These are phyloP conservation scores for Tipula lateralis DNA, from an alignment of 2,888 invertebrate genomes.

Conservation along the genomic window DNA sequence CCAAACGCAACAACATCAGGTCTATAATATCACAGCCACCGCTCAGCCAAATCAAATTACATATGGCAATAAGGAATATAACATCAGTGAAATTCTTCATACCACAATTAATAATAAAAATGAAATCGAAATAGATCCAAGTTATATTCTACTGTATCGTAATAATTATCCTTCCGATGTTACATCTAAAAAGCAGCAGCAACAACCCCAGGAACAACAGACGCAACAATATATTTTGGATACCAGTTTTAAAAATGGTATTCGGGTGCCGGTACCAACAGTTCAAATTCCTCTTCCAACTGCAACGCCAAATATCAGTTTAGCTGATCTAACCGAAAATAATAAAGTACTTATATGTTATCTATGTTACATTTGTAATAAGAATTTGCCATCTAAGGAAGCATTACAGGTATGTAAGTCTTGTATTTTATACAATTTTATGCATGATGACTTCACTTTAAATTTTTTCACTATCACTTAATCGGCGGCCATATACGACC, in stretches of 20 bases:
- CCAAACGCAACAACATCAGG: background rate
- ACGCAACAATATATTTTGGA: background rate
- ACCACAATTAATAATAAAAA: background rate
- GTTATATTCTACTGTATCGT: background rate
- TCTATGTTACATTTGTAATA: background rate
- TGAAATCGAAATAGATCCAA: background rate
- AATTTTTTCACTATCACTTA: too few species aligned
- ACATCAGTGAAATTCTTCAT: background rate
- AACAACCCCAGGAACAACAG: background rate
- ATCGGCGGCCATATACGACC: too few species aligned
- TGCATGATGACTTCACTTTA: background rate
- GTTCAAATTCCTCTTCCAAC: background rate
- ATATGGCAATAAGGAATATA: background rate
- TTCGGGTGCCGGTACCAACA: background rate
- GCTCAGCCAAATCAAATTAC: conserved; percentile 1
- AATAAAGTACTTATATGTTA: conserved; percentile 11
- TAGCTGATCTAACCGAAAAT: background rate
- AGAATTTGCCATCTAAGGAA: background rate
- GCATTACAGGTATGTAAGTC: background rate
- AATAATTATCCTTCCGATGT: background rate
- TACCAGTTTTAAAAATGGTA: background rate
- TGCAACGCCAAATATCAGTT: background rate
- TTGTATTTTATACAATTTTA: background rate
- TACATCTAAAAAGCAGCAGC: background rate
- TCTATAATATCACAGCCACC: background rate